Base-by-base conservation (phyloP, 2,888 invertebrate species). In the Troides helena region DNA sequence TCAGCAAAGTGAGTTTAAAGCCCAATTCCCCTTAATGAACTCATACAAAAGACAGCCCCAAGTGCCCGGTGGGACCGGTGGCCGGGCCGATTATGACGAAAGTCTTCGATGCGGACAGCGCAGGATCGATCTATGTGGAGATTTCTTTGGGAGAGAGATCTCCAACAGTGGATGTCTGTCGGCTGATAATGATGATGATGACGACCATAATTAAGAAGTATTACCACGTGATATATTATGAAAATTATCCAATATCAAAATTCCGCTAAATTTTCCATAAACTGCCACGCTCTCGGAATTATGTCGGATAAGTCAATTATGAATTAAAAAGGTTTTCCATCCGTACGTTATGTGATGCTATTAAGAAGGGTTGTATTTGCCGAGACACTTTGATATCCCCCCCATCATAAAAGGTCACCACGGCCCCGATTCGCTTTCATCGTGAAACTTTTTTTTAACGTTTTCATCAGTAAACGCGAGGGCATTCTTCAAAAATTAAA, bases 401-500 rank as follows among this genome's bases (percentile, higher is more conserved):
- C 46, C 58, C n/a, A 66, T 66, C 66, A 60, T 50, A 60, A 60
- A 66, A 66, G 62, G 62, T 25, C 62, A 17, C 62, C 21, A 21
- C 62, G 50, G 50, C 53, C 30, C 12, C 63, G 43, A 36, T 36
- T 30, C 23, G 17, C 50, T 68, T 53, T 50, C 10, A 5, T 43
- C 43, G n/a, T 21, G 21, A 56, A 56, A 56, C 56, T 56, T 21
- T 46, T 36, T 39, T 46, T 14, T 46, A 46, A 46, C 57, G 30
- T 62, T 62, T 68, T 58, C 58, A 62, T 68, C 58, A 68, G 58
- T 62, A 62, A 68, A 59, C 53, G 62, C 18, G 43, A 57, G 65
- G 62, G 36, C 23, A 46, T 69, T 59, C 57, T 58, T 68, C 65
- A 66, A 56, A 66, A 66, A 69, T 66, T 69, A 66, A 69, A 69